These are phyloP conservation scores for Indicator maculatus DNA, from an alignment of 2,113 vertebrate genomes.

Conservation along the genomic window DNA sequence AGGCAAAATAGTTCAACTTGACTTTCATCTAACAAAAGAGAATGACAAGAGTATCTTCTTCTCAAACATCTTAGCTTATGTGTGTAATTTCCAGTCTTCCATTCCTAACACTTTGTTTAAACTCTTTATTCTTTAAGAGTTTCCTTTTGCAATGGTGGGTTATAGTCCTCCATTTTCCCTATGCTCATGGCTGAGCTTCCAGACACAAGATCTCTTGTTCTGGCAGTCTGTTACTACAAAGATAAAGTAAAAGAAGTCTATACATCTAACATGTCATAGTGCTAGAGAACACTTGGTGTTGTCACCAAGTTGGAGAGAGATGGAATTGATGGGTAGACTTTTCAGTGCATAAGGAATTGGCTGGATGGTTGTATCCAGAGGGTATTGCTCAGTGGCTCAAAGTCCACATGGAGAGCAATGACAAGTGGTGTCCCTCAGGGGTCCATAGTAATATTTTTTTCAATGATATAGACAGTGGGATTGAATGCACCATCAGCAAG, in stretches of 20 bases:
- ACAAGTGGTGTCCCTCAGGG: no score
- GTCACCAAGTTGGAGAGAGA: no score
- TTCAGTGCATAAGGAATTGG: no score
- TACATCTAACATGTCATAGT: neutral
- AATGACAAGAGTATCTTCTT: neutral
- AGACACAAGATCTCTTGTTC: neutral
- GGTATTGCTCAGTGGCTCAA: no score
- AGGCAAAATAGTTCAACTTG: neutral
- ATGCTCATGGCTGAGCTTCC: neutral
- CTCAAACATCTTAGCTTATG: neutral
- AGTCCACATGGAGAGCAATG: no score
- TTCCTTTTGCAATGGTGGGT: neutral
- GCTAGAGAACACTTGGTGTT: neutral
- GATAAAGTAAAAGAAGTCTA: neutral
- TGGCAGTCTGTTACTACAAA: constrained; percentile 25
- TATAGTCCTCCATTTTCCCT: neutral
- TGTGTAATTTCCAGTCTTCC: neutral
- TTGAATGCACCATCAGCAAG: no score
- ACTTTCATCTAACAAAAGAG: neutral
- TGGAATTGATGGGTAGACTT: no score
- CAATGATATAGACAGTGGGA: no score
- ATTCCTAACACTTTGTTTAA: neutral
- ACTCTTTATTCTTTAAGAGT: neutral
- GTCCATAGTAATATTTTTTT: no score
- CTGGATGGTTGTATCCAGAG: no score